Conservation (phyloP, 2,113 vertebrate species). For the Stegastes partitus region DNA sequence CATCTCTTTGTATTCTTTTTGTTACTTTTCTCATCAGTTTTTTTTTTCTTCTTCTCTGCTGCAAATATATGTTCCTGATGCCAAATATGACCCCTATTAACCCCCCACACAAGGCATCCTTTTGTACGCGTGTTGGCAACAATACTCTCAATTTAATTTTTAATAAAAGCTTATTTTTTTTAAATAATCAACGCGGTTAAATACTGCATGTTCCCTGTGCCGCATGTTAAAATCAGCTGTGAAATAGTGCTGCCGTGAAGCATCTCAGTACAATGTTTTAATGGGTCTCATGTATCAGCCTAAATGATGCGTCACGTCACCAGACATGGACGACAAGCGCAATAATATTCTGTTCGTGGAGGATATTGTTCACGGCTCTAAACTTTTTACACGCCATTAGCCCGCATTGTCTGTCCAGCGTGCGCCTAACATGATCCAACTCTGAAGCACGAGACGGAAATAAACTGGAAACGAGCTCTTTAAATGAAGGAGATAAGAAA, state of each 20-base stretch:
- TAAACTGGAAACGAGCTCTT: conserved; percentile 24
- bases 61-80: conserved; percentile 28
- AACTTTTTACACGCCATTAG: conserved; percentile 53
- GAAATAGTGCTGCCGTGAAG: conserved; percentile 18
- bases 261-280: conserved; percentile 17
- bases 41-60: neutral
- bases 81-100: conserved; percentile 70
- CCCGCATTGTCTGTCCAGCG: conserved; percentile 22
- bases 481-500: conserved; percentile 1
- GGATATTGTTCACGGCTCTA: conserved; percentile 37
- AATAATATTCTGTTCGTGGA: conserved; percentile 50
- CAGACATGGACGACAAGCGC: conserved; percentile 38
- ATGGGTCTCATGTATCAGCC: conserved; percentile 52
- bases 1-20: conserved; percentile 55
- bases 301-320: conserved; percentile 57
- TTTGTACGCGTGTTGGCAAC: conserved; percentile 5
- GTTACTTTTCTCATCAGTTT: conserved; percentile 30
- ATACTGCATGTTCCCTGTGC: conserved; percentile 6
- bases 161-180: neutral
- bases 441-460: conserved; percentile 10
- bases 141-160: conserved; percentile 39
- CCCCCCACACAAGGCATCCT: neutral
- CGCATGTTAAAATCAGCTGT: conserved; percentile 16
- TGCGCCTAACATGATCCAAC: conserved; percentile 10
- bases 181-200: conserved; percentile 19